phyloP scores from a whole-genome alignment of 2,888 invertebrate species.

The Drosophila lacicola region DNA sequence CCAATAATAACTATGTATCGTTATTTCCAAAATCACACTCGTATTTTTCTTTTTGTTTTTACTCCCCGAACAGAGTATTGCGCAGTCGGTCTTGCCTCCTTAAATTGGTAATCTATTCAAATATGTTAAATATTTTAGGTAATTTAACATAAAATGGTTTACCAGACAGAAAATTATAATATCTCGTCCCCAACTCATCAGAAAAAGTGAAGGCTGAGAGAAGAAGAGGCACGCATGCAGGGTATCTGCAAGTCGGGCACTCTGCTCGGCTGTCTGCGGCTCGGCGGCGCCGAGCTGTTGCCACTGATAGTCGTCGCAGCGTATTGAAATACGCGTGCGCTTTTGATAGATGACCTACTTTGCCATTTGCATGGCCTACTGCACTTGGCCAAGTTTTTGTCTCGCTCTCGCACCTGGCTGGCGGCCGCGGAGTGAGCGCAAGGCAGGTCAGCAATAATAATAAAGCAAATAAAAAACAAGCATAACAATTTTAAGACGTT shows the following conservation, averaged over 20 bases:
- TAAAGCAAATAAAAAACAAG: constrained; percentile 29
- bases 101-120: too few species aligned
- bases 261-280: not conserved
- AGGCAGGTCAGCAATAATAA: constrained; percentile 20
- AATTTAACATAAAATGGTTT: too few species aligned
- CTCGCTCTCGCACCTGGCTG: constrained; percentile 61
- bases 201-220: too few species aligned
- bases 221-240: not conserved
- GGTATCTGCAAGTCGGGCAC: not conserved
- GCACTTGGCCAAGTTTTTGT: constrained; percentile 86
- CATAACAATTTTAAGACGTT: constrained; percentile 30
- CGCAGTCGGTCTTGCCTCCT: too few species aligned
- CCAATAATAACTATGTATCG: too few species aligned
- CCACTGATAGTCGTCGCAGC: constrained; percentile 32
- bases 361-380: constrained; percentile 85
- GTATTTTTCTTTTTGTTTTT: too few species aligned
- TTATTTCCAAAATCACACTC: too few species aligned
- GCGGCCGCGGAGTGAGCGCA: constrained; percentile 23
- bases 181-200: too few species aligned
- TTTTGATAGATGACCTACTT: constrained; percentile 83
- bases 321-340: constrained; percentile 53
- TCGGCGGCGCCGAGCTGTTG: constrained; percentile 18
- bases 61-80: too few species aligned
- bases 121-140: too few species aligned
- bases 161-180: too few species aligned